Conservation (phyloP, 1,140 invertebrate genomes). For the Zophobas morio region DNA sequence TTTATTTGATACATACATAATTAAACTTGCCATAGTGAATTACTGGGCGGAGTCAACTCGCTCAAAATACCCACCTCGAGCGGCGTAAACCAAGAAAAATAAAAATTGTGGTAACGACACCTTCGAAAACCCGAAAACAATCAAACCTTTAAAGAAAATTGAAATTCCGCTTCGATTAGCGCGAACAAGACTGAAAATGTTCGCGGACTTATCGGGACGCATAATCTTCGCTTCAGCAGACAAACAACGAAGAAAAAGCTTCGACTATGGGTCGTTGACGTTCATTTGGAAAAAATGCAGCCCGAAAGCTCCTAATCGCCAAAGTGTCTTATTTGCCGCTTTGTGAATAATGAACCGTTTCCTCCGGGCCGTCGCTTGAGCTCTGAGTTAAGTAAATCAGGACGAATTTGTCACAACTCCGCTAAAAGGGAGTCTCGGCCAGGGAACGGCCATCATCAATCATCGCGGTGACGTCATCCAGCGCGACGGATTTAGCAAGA, state of each 20-base stretch:
- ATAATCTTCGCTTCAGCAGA: constrained; percentile 37
- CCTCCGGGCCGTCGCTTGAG: constrained; percentile 44
- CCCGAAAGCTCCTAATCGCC: constrained; percentile 37
- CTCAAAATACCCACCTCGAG: background rate
- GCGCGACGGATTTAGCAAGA: background rate
- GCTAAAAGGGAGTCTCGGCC: constrained; percentile 42
- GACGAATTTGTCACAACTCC: constrained; percentile 22
- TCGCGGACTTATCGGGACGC: constrained; percentile 24
- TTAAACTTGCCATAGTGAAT: constrained; percentile 22
- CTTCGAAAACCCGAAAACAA: background rate
- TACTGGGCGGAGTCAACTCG: background rate
- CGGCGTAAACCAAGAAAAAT: background rate
- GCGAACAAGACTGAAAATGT: constrained; percentile 16
- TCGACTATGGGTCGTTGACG: constrained; percentile 44
- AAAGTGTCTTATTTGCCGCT: constrained; percentile 48
- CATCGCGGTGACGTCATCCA: background rate
- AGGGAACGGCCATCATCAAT: constrained; percentile 22
- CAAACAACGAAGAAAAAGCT: constrained; percentile 49
- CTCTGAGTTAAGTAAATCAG: constrained; percentile 43
- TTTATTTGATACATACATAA: constrained; percentile 33
- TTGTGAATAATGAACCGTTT: constrained; percentile 51
- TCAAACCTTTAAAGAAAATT: constrained; percentile 9
- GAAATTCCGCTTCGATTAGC: constrained; percentile 30
- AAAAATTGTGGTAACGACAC: constrained; percentile 1
- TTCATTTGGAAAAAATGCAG: constrained; percentile 28